Evolutionary conservation across 2,888 invertebrate genomes (phyloP).

Genomic region (Abrostola tripartita): DNA sequence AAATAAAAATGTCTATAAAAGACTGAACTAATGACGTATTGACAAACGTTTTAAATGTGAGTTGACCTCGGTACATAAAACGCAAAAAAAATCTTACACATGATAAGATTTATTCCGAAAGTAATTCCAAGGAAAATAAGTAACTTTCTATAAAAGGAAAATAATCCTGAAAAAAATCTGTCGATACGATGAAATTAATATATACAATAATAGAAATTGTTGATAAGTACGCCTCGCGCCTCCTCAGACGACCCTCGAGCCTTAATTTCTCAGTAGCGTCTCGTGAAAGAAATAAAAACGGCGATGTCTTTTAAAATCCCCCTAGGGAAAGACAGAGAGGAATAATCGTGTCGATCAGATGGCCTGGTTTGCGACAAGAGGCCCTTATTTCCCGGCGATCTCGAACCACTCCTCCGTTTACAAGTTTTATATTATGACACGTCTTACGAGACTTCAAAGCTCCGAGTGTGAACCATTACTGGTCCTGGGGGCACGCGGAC

Average conservation of each 20-base stretch:
- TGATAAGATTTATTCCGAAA: no score
- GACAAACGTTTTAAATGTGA: neutral
- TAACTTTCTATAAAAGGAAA: no score
- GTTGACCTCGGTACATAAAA: neutral
- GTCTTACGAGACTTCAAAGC: conserved; percentile 62
- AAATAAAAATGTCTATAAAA: conserved; percentile 10
- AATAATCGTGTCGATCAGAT: conserved; percentile 69
- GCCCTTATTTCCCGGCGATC: conserved; percentile 61
- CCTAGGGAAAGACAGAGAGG: conserved; percentile 41
- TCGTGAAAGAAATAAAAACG: conserved; percentile 46
- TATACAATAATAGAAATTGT: conserved; percentile 23
- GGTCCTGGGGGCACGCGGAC: conserved; percentile 11
- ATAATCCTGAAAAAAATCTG: no score
- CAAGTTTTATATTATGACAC: conserved; percentile 69
- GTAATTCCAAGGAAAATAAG: no score
- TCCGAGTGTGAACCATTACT: conserved; percentile 35
- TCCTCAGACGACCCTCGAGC: conserved; percentile 24
- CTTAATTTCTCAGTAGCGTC: conserved; percentile 40
- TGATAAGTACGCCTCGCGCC: conserved; percentile 24
- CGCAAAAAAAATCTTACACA: no score
- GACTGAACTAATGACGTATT: neutral
- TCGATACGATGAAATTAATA: conserved; percentile 3
- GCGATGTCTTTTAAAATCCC: conserved; percentile 47
- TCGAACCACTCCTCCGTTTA: conserved; percentile 62
- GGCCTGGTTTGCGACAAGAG: conserved; percentile 72